Base-by-base conservation (phyloP, 2,888 invertebrate genomes). In the Dione juno region DNA sequence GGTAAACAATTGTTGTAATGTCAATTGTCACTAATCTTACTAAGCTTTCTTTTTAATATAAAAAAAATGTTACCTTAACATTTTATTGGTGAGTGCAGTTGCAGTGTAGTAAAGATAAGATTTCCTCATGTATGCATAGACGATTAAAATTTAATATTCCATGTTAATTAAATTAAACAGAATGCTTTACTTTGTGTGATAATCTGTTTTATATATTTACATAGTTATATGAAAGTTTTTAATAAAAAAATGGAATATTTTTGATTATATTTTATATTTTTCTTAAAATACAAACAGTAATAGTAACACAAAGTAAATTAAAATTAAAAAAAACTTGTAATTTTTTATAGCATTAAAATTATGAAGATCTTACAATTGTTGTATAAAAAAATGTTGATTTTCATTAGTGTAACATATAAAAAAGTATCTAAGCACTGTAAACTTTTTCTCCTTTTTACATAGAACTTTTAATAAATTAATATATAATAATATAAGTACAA, bases 91-190 rank as follows among this genome's bases (percentile, higher is more conserved):
- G 10, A n/a, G 9, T 28, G n/a, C 9, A n/a, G n/a, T 43, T 43
- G 8, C 9, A 1, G n/a, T n/a, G n/a, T n/a, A n/a, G n/a, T n/a
- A n/a, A 9, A n/a, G 61, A 43, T 45, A 45, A 61, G n/a, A 28
- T 45, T 61, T 35, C 16, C n/a, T 28, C 3, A 35, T 45, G 21
- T 43, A 28, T n/a, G 11, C 21, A 28, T 1, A 35, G 16, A 28
- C 28, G n/a, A 35, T 28, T 16, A n/a, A 43, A 61, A 43, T 7
- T 10, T 43, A 43, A 43, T 61, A 45, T 50, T n/a, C 21, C 7
- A n/a, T 61, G n/a, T 16, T 35, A 61, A 61, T 61, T 61, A 61
- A 61, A 61, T 61, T 59, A 59, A 43, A 43, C n/a, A 43, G 28
- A 45, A 35, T 57, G 28, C 21, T 61, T n/a, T n/a, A n/a, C n/a